Evolutionary conservation across 2,888 invertebrate species (phyloP), one percentile per base, ranked within the genome.

Genomic region (Macaria liturata): DNA sequence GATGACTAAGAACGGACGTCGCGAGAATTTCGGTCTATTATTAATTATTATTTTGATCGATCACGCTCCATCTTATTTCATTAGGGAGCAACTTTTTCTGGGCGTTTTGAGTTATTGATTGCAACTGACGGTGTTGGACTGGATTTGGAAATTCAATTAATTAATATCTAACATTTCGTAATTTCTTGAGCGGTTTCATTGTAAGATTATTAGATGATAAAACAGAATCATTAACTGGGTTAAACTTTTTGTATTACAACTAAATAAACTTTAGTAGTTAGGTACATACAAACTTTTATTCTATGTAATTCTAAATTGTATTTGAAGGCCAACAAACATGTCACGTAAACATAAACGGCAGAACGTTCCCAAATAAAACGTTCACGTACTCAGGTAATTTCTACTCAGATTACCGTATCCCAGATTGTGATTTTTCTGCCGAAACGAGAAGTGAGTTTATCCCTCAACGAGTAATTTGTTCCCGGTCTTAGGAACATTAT

Each of bases 31-130:
- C 83, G 82, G 84, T 83, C 86, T 89, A 88, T 87, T 88, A 89
- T 88, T 91, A 88, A 90, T 91, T 91, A 88, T 86, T 89, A 87
- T 88, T 90, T 88, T 91, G 89, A 91, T 90, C 81, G 90, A 90
- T 91, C 88, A 86, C 78, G 86, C 76, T 77, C 72, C 83, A 78
- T 83, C 86, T 87, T 89, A 86, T 86, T 88, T 90, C 81, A 89
- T 90, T 87, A 88, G 76, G 83, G 84, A 81, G 75, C 67, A 76
- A 76, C 77, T 80, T 82, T 81, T 81, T 81, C 52, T 52, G 58
- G 58, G 7, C 7, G 34, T 37, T 37, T 37, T 37, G 34, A 7
- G 34, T 7, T 6, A 37, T 20, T 20, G 20, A 20, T 20, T 20
- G 20, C 20, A 20, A 20, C 20, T 20, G 20, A 20, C 56, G 49